Conservation (phyloP, 1,140 invertebrate genomes). For the Anastrepha ludens region DNA sequence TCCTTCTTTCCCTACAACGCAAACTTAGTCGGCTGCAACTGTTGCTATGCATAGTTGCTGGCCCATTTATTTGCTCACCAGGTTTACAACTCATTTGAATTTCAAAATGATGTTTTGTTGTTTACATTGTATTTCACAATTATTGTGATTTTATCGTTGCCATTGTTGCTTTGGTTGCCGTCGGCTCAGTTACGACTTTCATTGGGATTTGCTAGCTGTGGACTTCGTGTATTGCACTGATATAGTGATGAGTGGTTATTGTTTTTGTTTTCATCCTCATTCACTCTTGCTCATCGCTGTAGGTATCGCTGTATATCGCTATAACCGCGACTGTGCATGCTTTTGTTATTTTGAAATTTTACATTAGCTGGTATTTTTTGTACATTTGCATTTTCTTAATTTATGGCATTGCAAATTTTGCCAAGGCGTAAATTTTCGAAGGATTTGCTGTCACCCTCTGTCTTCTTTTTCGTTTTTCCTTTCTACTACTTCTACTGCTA, state of each 20-base stretch:
- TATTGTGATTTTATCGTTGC: neutral
- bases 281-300: neutral
- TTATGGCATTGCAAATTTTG: slow-evolving; percentile 10
- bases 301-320: neutral
- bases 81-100: slow-evolving; percentile 26
- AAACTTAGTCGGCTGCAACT: neutral
- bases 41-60: slow-evolving; percentile 2
- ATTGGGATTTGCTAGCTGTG: neutral
- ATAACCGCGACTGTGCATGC: neutral
- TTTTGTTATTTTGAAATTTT: neutral
- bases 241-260: neutral
- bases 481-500: neutral
- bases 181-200: slow-evolving; percentile 13
- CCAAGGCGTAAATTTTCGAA: neutral
- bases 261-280: neutral
- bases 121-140: neutral
- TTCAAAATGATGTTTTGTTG: slow-evolving; percentile 34
- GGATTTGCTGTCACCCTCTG: neutral
- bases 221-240: neutral
- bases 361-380: neutral
- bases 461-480: neutral
- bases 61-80: slow-evolving; percentile 2
- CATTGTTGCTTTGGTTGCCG: slow-evolving; percentile 4
- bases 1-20: neutral
- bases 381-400: neutral